phyloP scores from a whole-genome alignment of 1,140 invertebrate species.

The Penaeus indicus region DNA sequence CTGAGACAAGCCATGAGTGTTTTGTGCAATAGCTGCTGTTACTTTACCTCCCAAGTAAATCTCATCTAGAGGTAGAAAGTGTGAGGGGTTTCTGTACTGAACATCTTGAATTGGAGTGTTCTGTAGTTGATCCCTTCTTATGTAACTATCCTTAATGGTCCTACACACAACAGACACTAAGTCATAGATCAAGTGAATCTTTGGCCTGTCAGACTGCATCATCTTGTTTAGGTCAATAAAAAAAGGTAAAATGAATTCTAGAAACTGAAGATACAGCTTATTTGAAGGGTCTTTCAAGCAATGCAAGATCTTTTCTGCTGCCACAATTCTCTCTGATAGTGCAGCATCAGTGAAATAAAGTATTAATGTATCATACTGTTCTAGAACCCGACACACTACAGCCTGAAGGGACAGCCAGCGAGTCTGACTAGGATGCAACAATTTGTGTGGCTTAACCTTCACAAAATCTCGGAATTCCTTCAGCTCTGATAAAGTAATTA shows the following conservation, averaged over 20 bases:
- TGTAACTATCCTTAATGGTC: conserved; percentile 38
- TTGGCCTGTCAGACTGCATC: conserved; percentile 21
- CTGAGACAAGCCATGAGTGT: conserved; percentile 40
- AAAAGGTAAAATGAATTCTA: conserved; percentile 23
- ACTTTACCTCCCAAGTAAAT: conserved; percentile 36
- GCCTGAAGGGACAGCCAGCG: conserved; percentile 29
- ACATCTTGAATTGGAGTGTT: conserved; percentile 28
- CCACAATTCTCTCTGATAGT: conserved; percentile 13
- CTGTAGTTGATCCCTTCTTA: background rate
- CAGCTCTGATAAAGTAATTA: conserved; percentile 24
- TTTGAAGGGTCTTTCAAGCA: conserved; percentile 7
- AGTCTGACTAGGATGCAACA: conserved; percentile 9
- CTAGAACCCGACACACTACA: conserved; percentile 13
- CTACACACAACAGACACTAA: conserved; percentile 17
- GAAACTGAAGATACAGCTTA: conserved; percentile 7
- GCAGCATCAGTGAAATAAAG: conserved; percentile 40
- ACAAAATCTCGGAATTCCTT: conserved; percentile 36
- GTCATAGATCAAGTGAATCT: conserved; percentile 29
- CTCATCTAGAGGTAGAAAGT: conserved; percentile 41
- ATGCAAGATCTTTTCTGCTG: conserved; percentile 15
- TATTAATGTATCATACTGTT: conserved; percentile 26
- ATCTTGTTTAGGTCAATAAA: conserved; percentile 35
- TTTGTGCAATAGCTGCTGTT: conserved; percentile 10
- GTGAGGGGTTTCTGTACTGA: conserved; percentile 26
- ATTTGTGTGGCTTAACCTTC: conserved; percentile 31